phyloP scores from a whole-genome alignment of 2,113 vertebrate species.

The Takifugu flavidus region DNA sequence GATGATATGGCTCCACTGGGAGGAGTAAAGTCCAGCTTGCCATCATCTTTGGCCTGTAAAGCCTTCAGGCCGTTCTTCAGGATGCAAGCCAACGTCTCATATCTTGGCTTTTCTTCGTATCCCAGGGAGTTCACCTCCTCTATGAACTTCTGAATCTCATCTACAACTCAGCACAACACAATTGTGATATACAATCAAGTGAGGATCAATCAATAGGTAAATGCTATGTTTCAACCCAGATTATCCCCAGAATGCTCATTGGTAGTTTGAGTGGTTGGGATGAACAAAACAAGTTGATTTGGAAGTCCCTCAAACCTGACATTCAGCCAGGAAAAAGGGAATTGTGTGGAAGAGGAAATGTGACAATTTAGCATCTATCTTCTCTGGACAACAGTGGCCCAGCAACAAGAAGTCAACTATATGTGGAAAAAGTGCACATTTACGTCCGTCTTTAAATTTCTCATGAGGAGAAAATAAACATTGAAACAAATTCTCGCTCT shows the following conservation, averaged over 20 bases:
- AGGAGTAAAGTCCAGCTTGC: conserved; percentile 76
- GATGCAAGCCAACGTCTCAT: conserved; percentile 82
- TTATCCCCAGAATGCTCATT: conserved; percentile 18
- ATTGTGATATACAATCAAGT: not conserved
- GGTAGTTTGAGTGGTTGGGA: not conserved
- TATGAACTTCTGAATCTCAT: conserved; percentile 86
- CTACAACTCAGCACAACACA: conserved; percentile 61
- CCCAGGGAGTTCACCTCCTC: conserved; percentile 81
- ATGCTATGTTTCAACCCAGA: not conserved
- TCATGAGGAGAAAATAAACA: too few species aligned
- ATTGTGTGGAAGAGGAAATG: too few species aligned
- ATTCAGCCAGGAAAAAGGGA: too few species aligned
- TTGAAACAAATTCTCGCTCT: too few species aligned
- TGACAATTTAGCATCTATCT: too few species aligned
- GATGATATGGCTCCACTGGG: conserved; percentile 62
- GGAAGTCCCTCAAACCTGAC: too few species aligned
- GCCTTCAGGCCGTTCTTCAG: conserved; percentile 83
- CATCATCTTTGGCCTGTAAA: conserved; percentile 81
- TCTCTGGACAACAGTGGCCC: too few species aligned
- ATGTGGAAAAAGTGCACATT: too few species aligned
- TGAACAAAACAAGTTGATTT: too few species aligned
- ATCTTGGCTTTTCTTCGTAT: conserved; percentile 85
- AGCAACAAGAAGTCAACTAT: too few species aligned
- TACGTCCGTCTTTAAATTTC: too few species aligned
- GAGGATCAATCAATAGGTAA: too few species aligned